Base-by-base conservation (phyloP, 2,797 vertebrate species). In the Xerus rutilus region DNA sequence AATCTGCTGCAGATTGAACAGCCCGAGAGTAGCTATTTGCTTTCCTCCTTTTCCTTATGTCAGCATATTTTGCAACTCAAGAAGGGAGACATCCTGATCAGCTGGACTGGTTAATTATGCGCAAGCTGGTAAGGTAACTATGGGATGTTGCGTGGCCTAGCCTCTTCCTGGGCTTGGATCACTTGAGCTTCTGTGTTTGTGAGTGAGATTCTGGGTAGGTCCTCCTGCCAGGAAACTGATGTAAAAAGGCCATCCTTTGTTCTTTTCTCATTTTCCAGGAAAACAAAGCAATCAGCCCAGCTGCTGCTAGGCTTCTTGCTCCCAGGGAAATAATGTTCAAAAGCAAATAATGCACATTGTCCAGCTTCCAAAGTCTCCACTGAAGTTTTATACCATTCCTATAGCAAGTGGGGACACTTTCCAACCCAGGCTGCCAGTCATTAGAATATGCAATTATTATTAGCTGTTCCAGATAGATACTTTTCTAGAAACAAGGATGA, bases 31-130 rank as follows among this genome's bases (percentile, higher is more conserved):
- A 70, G 45, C 72, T 91, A 23, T 52, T 10, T 35, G 13, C 15
- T 93, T 76, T 69, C 65, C 17, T 54, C 32, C 28, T 88, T 93
- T 83, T 30, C 57, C 62, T 94, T 67, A 49, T 30, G 82, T 95
- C 49, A 49, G 32, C 11, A 21, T 43, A 69, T 91, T 76, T 87
- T 93, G 39, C 70, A 70, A 30, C 4, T 72, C 65, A 78, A n/a
- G 43, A 93, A 84, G n/a, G 45, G 52, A 79, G 81, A 64, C 20
- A 32, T 70, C 21, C 7, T 25, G 47, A 69, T 64, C 45, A 25
- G 45, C 62, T 74, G 49, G 12, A 12, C 69, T 28, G n/a, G 70
- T 59, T 89, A 3, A n/a, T 95, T 57, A 67, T 82, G 35, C 8
- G 54, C 12, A 17, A 23, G n/a, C 73, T 47, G 20, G 45, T 43